These are phyloP conservation scores for Cydia amplana DNA, from an alignment of 1,140 invertebrate genomes.

Conservation along the genomic window DNA sequence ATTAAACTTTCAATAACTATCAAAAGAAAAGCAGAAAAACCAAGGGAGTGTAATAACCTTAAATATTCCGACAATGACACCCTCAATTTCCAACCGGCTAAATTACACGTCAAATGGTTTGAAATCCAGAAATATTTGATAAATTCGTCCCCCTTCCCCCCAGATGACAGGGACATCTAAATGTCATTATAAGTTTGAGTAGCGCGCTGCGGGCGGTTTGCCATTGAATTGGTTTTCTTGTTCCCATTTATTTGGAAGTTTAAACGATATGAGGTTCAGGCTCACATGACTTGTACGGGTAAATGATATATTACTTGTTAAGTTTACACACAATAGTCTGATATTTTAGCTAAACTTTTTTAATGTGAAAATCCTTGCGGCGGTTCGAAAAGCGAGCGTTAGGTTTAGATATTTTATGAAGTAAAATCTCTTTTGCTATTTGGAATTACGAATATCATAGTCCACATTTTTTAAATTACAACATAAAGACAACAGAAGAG, in stretches of 20 bases:
- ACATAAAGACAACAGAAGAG: too few relatives aligned
- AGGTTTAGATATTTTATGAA: too few relatives aligned
- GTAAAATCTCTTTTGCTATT: too few relatives aligned
- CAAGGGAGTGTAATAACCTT: conserved; percentile 57
- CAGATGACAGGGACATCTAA: conserved; percentile 74
- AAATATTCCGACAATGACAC: conserved; percentile 69
- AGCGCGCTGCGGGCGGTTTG: conserved; percentile 58
- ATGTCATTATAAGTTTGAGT: conserved; percentile 77
- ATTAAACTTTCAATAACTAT: conserved; percentile 60
- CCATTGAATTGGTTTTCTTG: conserved; percentile 51
- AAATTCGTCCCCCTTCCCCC: conserved; percentile 48
- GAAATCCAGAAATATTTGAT: conserved; percentile 72
- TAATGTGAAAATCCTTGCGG: neutral
- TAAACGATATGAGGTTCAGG: neutral
- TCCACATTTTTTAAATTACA: too few relatives aligned
- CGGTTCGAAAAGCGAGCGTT: too few relatives aligned
- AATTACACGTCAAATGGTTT: conserved; percentile 72
- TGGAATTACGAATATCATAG: too few relatives aligned
- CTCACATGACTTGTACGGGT: neutral
- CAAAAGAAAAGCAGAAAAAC: conserved; percentile 50
- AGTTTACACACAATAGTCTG: neutral
- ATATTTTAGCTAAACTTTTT: neutral
- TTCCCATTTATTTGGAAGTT: conserved; percentile 48
- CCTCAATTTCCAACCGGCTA: conserved; percentile 56
- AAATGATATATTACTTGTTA: neutral